Conservation (phyloP, 1,140 invertebrate genomes). For the Scaptomyza pallida region DNA sequence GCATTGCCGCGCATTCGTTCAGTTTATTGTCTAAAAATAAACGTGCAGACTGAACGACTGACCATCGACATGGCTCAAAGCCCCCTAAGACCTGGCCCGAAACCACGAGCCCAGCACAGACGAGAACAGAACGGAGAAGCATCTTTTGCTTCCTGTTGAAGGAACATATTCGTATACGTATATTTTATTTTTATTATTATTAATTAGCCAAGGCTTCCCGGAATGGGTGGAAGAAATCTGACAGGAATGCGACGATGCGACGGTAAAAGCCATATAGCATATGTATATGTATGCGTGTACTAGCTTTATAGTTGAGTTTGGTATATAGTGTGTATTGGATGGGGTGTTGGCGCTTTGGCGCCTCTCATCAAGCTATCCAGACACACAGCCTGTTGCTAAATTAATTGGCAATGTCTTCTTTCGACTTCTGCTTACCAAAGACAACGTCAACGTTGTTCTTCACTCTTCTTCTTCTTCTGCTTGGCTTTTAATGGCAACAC, state of each 20-base stretch:
- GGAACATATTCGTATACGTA: conserved; percentile 27
- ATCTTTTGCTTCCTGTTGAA: conserved; percentile 46
- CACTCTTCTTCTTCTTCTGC: conserved; percentile 6
- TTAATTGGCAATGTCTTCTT: conserved; percentile 68
- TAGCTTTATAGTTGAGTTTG: conserved; percentile 4
- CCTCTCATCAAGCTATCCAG: conserved; percentile 74
- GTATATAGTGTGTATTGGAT: conserved; percentile 25
- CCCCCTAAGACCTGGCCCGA: conserved; percentile 2
- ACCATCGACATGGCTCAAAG: conserved; percentile 21
- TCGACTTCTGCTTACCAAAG: conserved; percentile 27
- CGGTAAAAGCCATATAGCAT: conserved; percentile 21
- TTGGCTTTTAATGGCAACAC: conserved; percentile 77
- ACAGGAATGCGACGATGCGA: conserved; percentile 50
- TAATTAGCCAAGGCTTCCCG: conserved; percentile 65
- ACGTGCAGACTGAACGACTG: conserved; percentile 13
- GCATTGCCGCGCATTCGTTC: conserved; percentile 54
- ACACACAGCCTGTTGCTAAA: conserved; percentile 64
- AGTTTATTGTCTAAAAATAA: conserved; percentile 80
- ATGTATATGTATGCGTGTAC: background rate
- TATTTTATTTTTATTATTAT: conserved; percentile 78
- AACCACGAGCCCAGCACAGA: background rate
- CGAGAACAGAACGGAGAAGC: too few species aligned
- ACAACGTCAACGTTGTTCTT: too few species aligned
- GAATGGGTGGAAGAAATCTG: conserved; percentile 47
- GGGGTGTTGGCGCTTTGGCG: conserved; percentile 79